Evolutionary conservation across 2,113 vertebrate genomes (phyloP), one percentile per base, ranked within the genome.

Genomic region (Chaetodon trifascialis): DNA sequence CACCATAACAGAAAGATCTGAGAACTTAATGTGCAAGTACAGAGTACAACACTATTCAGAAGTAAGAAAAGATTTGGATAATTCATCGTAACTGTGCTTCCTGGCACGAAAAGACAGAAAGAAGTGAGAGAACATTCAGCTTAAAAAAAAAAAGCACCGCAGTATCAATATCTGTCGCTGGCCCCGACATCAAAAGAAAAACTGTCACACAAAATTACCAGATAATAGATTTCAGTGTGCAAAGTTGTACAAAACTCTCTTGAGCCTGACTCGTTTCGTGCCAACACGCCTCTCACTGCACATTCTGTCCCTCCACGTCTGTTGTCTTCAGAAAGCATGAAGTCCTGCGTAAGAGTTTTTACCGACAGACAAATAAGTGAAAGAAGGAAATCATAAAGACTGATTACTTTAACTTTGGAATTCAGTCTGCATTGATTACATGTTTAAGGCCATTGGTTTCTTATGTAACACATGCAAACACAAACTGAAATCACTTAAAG

Each of bases 371-470:
- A 76, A 68, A 70, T 64, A 85, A 80, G 85, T 36, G 36, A 60
- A 72, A 80, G 63, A 47, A 66, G 9, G 17, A 73, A 74, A 78
- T 52, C 51, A 60, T 66, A 72, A 46, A 86, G 7, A 82, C 21
- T 25, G 60, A 73, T 55, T 25, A 59, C 30, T 76, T 66, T 52
- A 60, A 83, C 90, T 93, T 90, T 93, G 88, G 90, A 91, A 87
- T 90, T 90, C 88, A 86, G 73, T 91, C 74, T 86, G 88, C 75
- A 88, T 59, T 87, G 78, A 84, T 83, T 76, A 84, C 60, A 89
- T 82, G 49, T 89, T 95, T 95, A 96, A 96, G 95, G 95, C 95
- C 93, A 93, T 94, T 73, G 93, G 94, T 95, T 94, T 91, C 49
- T 83, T 82, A 74, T 79, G 80, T 85, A 73, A 90, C 65, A 91